Base-by-base conservation (phyloP, 1,140 invertebrate species). In the Pseudomyrmex flavicornis region DNA sequence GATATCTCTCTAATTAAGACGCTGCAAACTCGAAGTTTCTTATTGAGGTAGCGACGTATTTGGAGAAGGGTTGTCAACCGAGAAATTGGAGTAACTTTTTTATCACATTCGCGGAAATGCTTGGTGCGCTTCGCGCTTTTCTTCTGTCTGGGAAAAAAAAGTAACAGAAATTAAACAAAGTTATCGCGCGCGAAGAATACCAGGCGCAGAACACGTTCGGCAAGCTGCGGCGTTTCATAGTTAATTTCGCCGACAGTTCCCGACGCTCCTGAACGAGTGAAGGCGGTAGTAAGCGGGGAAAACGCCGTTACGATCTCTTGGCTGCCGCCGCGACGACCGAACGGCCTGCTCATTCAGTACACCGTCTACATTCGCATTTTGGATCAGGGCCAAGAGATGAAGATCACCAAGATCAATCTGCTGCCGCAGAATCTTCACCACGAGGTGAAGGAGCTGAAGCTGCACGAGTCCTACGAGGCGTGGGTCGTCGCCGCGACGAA, bases 241-340 rank as follows among this genome's bases (percentile, higher is more conserved):
- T 35, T 15, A 22, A 50, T 26, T 84, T 26, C 54, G 61, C 2
- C 50, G 62, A n/a, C 35, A 96, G 96, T 96, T 61, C 96, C 97
- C 35, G 96, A 95, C 87, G 95, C 96, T 15, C 97, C 97, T 2
- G 96, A 96, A 73, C 96, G 96, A 82, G 96, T 98, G 7, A 98
- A 98, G 91, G 96, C 96, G 0, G 92, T 97, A 15, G 95, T 96
- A 0, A 96, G 95, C 75, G 96, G 95, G 15, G 95, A 95, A 73
- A 96, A 96, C 69, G 96, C 96, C 1, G 95, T 97, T n/a, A 94
- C 97, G 62, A 96, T 98, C 58, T 96, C 96, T 83, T 98, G 97
- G 97, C 93, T 97, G 74, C 96, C 97, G 5, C 97, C 97, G 0
- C 91, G 95, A 0, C 95, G 96, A 62, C 96, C 96, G 0, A 98